Evolutionary conservation across 2,797 vertebrate species (phyloP), one percentile per base, ranked within the genome.

Genomic region (Sebastes taczanowskii): DNA sequence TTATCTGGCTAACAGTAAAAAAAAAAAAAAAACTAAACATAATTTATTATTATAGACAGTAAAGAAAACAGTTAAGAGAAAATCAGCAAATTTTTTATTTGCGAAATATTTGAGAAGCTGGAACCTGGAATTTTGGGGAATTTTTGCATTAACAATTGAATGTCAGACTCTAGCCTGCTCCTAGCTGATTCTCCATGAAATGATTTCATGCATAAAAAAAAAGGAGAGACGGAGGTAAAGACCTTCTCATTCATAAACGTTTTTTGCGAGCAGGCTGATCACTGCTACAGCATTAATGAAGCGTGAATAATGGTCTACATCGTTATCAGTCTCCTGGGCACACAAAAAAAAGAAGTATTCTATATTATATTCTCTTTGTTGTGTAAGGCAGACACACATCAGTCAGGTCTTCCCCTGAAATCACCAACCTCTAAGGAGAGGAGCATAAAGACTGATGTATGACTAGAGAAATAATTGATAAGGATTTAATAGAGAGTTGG

Each of bases 221-320:
- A 56, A 29, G 4, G 0, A 32, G 60, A 71, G 23, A 6, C 20
- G 0, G 35, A 71, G 20, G 16, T 46, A 46, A 66, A 11, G 25
- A 52, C 25, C 18, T 22, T 22, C 11, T 32, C 27, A 16, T 53
- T 38, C 10, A 49, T 38, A 23, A 22, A 23, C 4, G 10, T 25
- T 55, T 60, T 63, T 25, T 56, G 35, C 27, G 32, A 71, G 65
- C 23, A 59, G 49, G 22, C 42, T 16, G 30, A 6, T 56, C 16
- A 7, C 67, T 72, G 14, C 22, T 68, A 42, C 27, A 79, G 13
- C 56, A 80, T 79, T 70, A 70, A 73, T 77, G 16, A 71, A 35
- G 2, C 30, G 38, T 42, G 34, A 56, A 73, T 8, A 8, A 1
- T 20, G 25, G 60, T 55, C 10, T 23, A 67, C 53, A 32, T 30